phyloP scores from a whole-genome alignment of 2,113 vertebrate genomes.

The Ahaetulla prasina region DNA sequence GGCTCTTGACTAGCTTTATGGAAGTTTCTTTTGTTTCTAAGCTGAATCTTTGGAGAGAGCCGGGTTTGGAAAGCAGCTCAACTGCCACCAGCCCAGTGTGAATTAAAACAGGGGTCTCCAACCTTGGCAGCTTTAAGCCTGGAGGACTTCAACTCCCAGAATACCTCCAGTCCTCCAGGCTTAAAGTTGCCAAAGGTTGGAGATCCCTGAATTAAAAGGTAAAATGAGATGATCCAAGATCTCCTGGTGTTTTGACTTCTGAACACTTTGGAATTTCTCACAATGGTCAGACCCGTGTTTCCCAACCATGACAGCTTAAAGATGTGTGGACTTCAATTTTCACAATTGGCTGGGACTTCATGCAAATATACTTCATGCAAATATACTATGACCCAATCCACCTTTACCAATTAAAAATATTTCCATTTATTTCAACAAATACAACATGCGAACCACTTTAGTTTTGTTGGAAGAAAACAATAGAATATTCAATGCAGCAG shows the following conservation, averaged over 20 bases:
- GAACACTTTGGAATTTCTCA: neutral
- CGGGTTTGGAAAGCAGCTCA: neutral
- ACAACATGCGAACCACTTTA: neutral
- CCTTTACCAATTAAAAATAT: neutral
- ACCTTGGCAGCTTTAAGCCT: too few relatives aligned
- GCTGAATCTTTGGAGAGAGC: neutral
- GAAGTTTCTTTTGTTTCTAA: neutral
- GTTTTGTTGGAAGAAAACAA: neutral
- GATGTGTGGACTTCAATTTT: neutral
- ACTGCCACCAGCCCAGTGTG: neutral
- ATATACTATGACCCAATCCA: neutral
- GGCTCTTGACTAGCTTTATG: neutral
- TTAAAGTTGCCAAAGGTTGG: too few relatives aligned
- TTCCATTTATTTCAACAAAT: neutral
- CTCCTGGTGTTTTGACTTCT: neutral
- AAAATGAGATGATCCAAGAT: neutral
- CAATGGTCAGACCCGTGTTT: neutral
- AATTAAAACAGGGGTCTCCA: too few relatives aligned
- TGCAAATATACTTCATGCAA: too few relatives aligned
- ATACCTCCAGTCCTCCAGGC: too few relatives aligned
- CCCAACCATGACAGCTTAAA: neutral
- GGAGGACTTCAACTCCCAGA: too few relatives aligned
- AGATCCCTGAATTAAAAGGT: too few relatives aligned
- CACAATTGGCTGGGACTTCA: neutral
- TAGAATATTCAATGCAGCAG: neutral